Percentiles rank a stretch among this genome's conserved stretches.
Evolutionary conservation across 2,888 invertebrate genomes (phyloP).

Genomic region (Alsophila aescularia): DNA sequence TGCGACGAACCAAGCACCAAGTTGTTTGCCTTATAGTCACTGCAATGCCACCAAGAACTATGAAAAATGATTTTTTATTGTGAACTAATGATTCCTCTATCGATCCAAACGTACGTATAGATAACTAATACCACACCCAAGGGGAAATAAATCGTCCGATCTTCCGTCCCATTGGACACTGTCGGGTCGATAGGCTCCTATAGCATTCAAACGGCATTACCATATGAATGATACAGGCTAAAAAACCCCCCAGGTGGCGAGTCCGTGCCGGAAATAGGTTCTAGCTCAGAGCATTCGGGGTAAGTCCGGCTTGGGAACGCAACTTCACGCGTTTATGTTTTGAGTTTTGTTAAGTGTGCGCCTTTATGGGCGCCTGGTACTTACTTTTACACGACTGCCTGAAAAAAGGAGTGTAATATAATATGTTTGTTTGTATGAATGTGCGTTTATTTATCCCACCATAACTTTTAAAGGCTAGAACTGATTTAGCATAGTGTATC

Average conservation of each 20-base stretch:
- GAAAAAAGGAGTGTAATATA: too few species aligned
- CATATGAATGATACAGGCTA: conserved; percentile 76
- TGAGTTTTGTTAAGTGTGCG: too few species aligned
- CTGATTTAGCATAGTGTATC: too few species aligned
- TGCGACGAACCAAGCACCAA: too few species aligned
- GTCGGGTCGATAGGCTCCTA: conserved; percentile 31
- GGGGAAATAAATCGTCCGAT: conserved; percentile 24
- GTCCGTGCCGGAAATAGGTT: conserved; percentile 70
- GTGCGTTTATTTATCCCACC: too few species aligned
- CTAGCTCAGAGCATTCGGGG: conserved; percentile 36
- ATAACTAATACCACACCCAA: conserved; percentile 1
- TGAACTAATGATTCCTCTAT: background rate
- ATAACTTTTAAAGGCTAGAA: too few species aligned
- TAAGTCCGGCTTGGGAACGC: conserved; percentile 33
- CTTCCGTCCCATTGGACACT: conserved; percentile 44
- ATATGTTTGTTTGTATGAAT: too few species aligned
- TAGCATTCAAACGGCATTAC: conserved; percentile 54
- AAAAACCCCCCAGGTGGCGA: conserved; percentile 73
- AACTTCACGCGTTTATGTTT: conserved; percentile 39
- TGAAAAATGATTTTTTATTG: too few species aligned
- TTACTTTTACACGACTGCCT: too few species aligned
- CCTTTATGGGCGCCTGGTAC: too few species aligned
- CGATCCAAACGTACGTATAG: background rate
- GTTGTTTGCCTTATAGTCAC: too few species aligned
- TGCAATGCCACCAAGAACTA: too few species aligned